Percentiles rank a stretch among this genome's conserved stretches.
phyloP scores from a whole-genome alignment of 2,888 invertebrate genomes.

The Cephus sareptanus region DNA sequence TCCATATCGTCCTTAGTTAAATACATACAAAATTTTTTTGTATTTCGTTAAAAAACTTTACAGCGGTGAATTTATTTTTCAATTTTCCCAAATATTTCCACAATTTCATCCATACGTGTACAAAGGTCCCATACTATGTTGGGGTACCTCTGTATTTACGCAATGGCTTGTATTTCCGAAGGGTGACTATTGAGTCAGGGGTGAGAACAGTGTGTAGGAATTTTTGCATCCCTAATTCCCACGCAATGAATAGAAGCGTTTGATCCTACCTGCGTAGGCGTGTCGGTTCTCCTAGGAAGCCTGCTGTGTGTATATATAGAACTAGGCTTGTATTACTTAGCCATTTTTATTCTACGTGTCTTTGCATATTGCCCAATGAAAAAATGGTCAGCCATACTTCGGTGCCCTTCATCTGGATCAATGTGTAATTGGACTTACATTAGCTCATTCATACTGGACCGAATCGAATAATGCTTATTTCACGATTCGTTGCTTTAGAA shows the following conservation, averaged over 20 bases:
- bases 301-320: not conserved
- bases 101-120: not conserved
- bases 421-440: not conserved
- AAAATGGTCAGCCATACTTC: not conserved
- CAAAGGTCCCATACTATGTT: not conserved
- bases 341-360: not conserved
- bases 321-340: not conserved
- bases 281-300: not conserved
- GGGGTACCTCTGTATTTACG: not conserved
- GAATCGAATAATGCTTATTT: not conserved
- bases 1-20: not conserved
- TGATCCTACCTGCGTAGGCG: not conserved
- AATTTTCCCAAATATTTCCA: not conserved
- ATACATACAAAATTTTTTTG: not conserved
- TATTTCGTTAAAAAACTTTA: not conserved
- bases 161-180: not conserved
- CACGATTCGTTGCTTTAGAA: not conserved
- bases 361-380: not conserved
- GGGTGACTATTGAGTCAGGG: not conserved
- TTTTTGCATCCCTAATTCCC: constrained; percentile 12
- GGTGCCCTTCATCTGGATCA: not conserved
- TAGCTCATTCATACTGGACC: not conserved
- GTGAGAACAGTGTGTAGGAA: constrained; percentile 1
- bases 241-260: constrained; percentile 7
- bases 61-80: not conserved